phyloP scores from a whole-genome alignment of 2,888 invertebrate genomes.

The Corythucha ciliata region DNA sequence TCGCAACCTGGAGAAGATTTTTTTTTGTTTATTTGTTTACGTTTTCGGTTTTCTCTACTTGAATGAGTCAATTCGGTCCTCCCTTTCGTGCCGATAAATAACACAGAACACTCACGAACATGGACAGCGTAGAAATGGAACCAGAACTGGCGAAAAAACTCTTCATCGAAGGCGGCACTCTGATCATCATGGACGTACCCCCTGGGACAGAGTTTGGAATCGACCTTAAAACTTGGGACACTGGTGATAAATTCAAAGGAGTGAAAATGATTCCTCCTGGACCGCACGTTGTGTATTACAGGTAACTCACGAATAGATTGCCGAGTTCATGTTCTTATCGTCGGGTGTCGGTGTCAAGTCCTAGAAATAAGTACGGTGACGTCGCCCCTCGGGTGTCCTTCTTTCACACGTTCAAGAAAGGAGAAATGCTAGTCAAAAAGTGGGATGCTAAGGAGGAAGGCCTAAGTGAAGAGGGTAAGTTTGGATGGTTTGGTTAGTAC shows the following conservation, averaged over 20 bases:
- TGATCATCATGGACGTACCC: conserved; percentile 79
- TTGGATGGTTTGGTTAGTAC: background rate
- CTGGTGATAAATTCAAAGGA: conserved; percentile 84
- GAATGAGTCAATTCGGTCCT: too few species aligned
- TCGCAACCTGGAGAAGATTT: too few species aligned
- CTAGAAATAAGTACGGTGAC: conserved; percentile 46
- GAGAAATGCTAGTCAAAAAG: conserved; percentile 75
- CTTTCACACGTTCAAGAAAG: conserved; percentile 69
- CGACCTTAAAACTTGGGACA: conserved; percentile 81
- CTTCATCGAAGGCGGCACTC: conserved; percentile 69
- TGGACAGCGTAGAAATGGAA: conserved; percentile 11
- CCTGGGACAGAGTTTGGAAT: conserved; percentile 93
- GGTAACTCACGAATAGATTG: conserved; percentile 46
- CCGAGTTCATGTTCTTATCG: background rate
- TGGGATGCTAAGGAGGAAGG: conserved; percentile 78
- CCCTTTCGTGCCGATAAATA: too few species aligned
- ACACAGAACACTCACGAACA: too few species aligned
- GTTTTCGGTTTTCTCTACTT: too few species aligned
- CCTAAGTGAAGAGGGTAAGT: conserved; percentile 47
- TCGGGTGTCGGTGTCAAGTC: conserved; percentile 44
- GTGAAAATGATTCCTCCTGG: conserved; percentile 99
- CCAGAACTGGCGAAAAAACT: conserved; percentile 59
- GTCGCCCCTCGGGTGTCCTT: conserved; percentile 64
- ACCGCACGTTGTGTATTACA: conserved; percentile 85
- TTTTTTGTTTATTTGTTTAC: too few species aligned